Conservation (phyloP, 1,140 invertebrate genomes). For the Drosophila lowei region DNA sequence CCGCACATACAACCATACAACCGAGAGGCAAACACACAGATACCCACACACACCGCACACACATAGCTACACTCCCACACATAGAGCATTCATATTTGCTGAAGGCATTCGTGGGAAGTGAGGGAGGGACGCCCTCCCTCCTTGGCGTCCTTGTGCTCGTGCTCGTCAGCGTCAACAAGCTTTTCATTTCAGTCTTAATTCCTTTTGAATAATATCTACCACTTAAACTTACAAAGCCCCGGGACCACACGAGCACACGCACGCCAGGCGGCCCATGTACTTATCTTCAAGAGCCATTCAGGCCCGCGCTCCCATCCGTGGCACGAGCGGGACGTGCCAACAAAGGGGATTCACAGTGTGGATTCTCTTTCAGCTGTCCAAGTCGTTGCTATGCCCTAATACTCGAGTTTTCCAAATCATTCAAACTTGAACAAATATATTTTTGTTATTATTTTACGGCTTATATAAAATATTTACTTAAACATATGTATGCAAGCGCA, state of each 20-base stretch:
- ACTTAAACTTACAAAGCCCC: conserved; percentile 79
- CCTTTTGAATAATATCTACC: conserved; percentile 81
- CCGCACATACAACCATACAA: conserved; percentile 57
- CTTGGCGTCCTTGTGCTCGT: conserved; percentile 21
- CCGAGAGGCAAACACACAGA: conserved; percentile 54
- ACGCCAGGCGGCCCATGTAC: conserved; percentile 43
- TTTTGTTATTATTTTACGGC: too few species aligned
- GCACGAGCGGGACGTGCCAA: neutral
- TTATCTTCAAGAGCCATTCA: conserved; percentile 58
- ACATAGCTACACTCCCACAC: conserved; percentile 22
- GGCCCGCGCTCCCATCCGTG: conserved; percentile 14
- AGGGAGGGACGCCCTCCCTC: conserved; percentile 37
- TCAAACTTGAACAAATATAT: too few species aligned
- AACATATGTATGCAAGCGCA: too few species aligned
- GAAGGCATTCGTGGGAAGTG: conserved; percentile 64
- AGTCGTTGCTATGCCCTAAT: too few species aligned
- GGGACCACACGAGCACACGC: conserved; percentile 55
- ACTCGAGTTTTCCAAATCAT: too few species aligned
- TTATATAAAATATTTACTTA: too few species aligned
- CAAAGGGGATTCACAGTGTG: conserved; percentile 4
- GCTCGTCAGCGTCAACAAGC: conserved; percentile 59
- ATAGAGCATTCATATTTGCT: conserved; percentile 67
- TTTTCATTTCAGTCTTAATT: conserved; percentile 79
- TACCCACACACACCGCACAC: conserved; percentile 24
- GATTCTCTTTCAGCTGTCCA: too few species aligned